phyloP scores from a whole-genome alignment of 2,888 invertebrate genomes.

The Drosophila peninsularis region DNA sequence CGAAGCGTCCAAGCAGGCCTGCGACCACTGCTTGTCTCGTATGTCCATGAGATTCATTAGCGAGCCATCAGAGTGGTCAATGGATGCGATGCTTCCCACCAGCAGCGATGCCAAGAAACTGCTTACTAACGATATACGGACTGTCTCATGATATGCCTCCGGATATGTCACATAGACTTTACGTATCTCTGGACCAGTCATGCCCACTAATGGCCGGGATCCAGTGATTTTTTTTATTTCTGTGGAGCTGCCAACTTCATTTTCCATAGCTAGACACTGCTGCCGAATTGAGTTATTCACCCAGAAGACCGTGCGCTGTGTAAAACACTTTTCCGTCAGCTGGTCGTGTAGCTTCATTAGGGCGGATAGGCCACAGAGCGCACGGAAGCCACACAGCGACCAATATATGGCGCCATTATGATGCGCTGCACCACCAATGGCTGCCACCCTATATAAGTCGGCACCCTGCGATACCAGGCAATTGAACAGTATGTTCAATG shows the following conservation, averaged over 20 bases:
- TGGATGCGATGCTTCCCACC: constrained; percentile 59
- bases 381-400: constrained; percentile 54
- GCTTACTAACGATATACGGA: constrained; percentile 57
- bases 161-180: constrained; percentile 29
- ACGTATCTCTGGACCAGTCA: constrained; percentile 53
- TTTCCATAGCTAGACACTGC: constrained; percentile 37
- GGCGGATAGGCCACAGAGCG: constrained; percentile 53
- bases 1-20: constrained; percentile 89
- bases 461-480: constrained; percentile 91
- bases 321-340: constrained; percentile 43
- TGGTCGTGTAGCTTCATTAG: constrained; percentile 55
- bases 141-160: constrained; percentile 30
- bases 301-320: constrained; percentile 20
- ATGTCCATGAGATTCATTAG: constrained; percentile 89
- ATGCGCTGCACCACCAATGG: constrained; percentile 85
- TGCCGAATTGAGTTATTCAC: constrained; percentile 15
- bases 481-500: constrained; percentile 94
- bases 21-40: constrained; percentile 89
- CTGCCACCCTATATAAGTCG: constrained; percentile 91
- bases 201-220: constrained; percentile 21
- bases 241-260: constrained; percentile 17
- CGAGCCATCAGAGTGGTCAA: constrained; percentile 55
- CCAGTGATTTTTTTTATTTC: constrained; percentile 52
- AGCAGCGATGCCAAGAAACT: constrained; percentile 62
- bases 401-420: constrained; percentile 57